These are phyloP conservation scores for Cheilosia pagana DNA, from an alignment of 2,888 invertebrate genomes.

Conservation along the genomic window DNA sequence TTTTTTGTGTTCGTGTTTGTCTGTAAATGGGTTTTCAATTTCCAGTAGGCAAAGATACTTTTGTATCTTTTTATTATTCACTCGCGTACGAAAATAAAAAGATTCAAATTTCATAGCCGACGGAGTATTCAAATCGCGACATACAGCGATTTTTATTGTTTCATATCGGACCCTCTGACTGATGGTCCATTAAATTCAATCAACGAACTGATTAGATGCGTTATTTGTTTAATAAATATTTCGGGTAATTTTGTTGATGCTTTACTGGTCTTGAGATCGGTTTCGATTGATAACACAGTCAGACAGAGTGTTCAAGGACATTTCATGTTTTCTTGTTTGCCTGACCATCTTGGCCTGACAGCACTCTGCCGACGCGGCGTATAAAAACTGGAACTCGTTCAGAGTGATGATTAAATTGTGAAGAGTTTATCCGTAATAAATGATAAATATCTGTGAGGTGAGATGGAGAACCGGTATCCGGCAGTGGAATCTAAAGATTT, in stretches of 20 bases:
- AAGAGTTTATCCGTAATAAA: conserved; percentile 27
- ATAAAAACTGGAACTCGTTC: not conserved
- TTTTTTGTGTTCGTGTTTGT: conserved; percentile 34
- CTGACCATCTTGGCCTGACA: conserved; percentile 12
- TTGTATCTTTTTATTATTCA: conserved; percentile 49
- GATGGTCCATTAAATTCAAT: conserved; percentile 71
- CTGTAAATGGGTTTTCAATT: conserved; percentile 61
- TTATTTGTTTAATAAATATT: conserved; percentile 44
- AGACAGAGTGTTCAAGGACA: conserved; percentile 52
- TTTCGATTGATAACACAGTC: conserved; percentile 49
- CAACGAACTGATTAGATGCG: conserved; percentile 57
- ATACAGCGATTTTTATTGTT: conserved; percentile 43
- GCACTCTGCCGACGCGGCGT: not conserved
- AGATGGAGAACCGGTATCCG: conserved; percentile 8
- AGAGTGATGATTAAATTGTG: conserved; percentile 33
- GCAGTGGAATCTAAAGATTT: conserved; percentile 19
- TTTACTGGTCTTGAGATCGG: conserved; percentile 37
- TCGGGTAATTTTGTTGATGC: not conserved
- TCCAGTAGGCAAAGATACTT: conserved; percentile 57
- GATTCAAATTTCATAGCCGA: not conserved
- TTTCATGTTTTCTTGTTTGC: not conserved
- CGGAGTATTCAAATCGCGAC: conserved; percentile 4
- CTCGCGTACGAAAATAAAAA: too few relatives aligned
- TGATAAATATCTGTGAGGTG: conserved; percentile 22
- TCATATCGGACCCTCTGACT: conserved; percentile 52